Base-by-base conservation (phyloP, 2,888 invertebrate genomes). In the Heliconius charithonia region DNA sequence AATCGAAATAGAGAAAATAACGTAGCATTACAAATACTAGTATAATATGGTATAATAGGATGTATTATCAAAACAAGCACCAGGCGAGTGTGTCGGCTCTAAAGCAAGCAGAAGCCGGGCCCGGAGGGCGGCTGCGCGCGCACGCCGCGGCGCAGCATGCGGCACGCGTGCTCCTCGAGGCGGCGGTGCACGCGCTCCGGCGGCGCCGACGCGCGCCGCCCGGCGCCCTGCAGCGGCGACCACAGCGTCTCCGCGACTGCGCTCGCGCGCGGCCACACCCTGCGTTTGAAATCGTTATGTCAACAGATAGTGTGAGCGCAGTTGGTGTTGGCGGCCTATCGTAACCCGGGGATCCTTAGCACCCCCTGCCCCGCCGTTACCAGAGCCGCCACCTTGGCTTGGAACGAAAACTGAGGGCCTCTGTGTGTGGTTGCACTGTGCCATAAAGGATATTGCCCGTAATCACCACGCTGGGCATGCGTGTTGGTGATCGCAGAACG, bases 241-340 rank as follows among this genome's bases (percentile, higher is more conserved):
- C 98, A 99, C 0, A 99, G 95, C 81, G 97, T 96, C 91, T 99
- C 99, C 0, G 98, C 99, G 0, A 97, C 96, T 0, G 98, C 98
- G 79, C 97, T 96, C 0, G 98, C 97, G 83, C 98, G 95, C 0
- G 99, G 99, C 97, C 98, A 99, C 13, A 98, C 96, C 84, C 97
- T 95, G 29, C n/a, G n/a, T n/a, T n/a, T n/a, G n/a, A n/a, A n/a
- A n/a, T n/a, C n/a, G n/a, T n/a, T n/a, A n/a, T n/a, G n/a, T n/a
- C n/a, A n/a, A n/a, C n/a, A n/a, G n/a, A n/a, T n/a, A n/a, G n/a
- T n/a, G n/a, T n/a, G n/a, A n/a, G n/a, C n/a, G n/a, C n/a, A n/a
- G n/a, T n/a, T n/a, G n/a, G n/a, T n/a, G n/a, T n/a, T n/a, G n/a
- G n/a, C n/a, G n/a, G n/a, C n/a, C n/a, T n/a, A n/a, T n/a, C n/a